Evolutionary conservation across 2,797 vertebrate genomes (phyloP).

Genomic region (Gymnothorax reevesii): DNA sequence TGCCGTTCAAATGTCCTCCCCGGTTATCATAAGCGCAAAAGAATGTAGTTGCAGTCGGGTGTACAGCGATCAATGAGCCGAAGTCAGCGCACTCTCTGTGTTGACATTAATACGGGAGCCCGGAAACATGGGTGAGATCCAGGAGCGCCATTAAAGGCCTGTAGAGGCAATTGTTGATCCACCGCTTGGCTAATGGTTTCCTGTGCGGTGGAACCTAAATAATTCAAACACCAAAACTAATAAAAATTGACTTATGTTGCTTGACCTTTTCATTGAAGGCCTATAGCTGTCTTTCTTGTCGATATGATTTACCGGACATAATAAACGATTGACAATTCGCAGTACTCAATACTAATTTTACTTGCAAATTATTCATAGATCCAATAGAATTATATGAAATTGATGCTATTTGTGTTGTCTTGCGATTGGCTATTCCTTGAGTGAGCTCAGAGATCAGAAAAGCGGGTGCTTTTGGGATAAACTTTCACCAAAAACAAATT

Average conservation of each 20-base stretch:
- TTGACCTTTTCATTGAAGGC: slow-evolving; percentile 6
- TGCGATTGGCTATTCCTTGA: background rate
- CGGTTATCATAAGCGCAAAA: background rate
- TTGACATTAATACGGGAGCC: background rate
- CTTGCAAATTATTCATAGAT: background rate
- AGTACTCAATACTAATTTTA: background rate
- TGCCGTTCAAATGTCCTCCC: background rate
- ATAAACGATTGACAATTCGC: background rate
- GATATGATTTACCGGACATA: background rate
- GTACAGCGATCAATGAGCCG: background rate
- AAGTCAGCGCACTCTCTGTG: background rate
- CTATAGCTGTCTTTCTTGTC: background rate
- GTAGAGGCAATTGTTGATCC: background rate
- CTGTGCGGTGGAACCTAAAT: slow-evolving; percentile 1
- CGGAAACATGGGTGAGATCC: background rate
- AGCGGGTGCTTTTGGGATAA: background rate
- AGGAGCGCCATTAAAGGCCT: background rate
- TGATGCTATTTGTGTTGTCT: background rate
- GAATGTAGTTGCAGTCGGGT: background rate
- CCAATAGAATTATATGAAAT: background rate
- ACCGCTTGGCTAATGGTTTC: slow-evolving; percentile 2
- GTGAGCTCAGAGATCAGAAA: background rate
- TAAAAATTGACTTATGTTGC: slow-evolving; percentile 8
- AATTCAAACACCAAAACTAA: background rate
- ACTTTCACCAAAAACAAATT: background rate